Evolutionary conservation across 2,888 invertebrate species (phyloP), one percentile per base, ranked within the genome.

Genomic region (Iphiclides podalirius): DNA sequence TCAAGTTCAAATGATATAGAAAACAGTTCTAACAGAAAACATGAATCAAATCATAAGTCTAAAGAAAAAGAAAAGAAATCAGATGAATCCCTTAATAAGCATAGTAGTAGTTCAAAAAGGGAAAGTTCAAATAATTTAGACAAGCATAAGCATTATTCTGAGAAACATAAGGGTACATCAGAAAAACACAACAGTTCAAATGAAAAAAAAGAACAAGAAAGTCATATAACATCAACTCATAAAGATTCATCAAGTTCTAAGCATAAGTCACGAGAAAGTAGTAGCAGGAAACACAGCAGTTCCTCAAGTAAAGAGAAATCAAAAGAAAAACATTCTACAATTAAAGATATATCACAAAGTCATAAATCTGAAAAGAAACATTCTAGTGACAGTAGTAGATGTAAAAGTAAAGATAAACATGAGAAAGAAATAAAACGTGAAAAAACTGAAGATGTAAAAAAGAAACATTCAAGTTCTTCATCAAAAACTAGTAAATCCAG

Each of bases 221-320:
- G 66, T 53, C 59, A 70, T 20, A 79, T 77, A 57, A 70, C 61
- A 54, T 67, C 68, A 13, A 69, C 71, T 55, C 77, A 76, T 23
- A 78, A 72, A 49, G 78, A 79, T 41, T 49, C 42, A 11, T 63
- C 70, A 38, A 74, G 64, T 64, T 68, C 75, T 33, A 80, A 68
- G 61, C 66, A 75, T 36, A 63, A 63, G 55, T 68, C 70, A 59
- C 79, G 74, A 61, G 75, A 77, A 54, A 75, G 71, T 69, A 76
- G 72, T 68, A 75, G 72, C 67, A 77, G 72, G 67, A 80, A 77
- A 59, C 81, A 70, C 66, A 76, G 69, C 66, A 76, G 69, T 67
- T 78, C 79, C 58, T 76, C 78, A 84, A 37, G 17, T 35, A 50
- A 45, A 36, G 44, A 44, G 17, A 44, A 28, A 20, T 40, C 50